These are phyloP conservation scores for Telmatherina bonti DNA, from an alignment of 2,797 vertebrate genomes.

Conservation along the genomic window DNA sequence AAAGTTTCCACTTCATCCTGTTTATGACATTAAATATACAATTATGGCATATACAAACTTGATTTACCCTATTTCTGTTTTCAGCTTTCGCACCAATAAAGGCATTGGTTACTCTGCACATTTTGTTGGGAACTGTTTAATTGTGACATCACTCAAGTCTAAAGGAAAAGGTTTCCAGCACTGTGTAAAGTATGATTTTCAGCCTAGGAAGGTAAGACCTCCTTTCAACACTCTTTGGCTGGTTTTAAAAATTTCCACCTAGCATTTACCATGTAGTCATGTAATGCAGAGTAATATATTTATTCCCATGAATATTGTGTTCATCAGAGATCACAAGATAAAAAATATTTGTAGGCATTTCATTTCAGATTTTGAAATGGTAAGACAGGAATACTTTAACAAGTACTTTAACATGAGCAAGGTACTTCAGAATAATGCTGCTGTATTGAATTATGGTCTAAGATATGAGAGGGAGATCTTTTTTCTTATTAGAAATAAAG, in stretches of 20 bases:
- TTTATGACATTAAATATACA: neutral
- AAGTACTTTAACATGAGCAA: neutral
- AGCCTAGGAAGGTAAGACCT: constrained; percentile 92
- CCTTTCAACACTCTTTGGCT: neutral
- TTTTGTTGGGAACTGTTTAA: constrained; percentile 96
- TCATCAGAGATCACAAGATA: neutral
- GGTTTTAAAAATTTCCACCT: neutral
- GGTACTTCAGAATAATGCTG: neutral
- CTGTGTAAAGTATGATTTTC: constrained; percentile 98
- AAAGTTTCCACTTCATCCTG: neutral
- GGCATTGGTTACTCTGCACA: constrained; percentile 98
- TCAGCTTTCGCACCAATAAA: constrained; percentile 97
- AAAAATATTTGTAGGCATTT: neutral
- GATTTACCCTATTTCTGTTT: constrained; percentile 25
- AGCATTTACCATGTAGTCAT: neutral
- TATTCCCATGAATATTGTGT: neutral
- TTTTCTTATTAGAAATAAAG: neutral
- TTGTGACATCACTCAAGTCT: constrained; percentile 97
- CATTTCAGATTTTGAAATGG: neutral
- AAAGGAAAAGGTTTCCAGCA: constrained; percentile 99
- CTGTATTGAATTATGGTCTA: neutral
- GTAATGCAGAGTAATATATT: neutral
- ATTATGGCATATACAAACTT: constrained; percentile 4
- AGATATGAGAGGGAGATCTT: neutral
- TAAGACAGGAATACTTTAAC: neutral